Base-by-base conservation (phyloP, 2,888 invertebrate species). In the Timema cristinae region DNA sequence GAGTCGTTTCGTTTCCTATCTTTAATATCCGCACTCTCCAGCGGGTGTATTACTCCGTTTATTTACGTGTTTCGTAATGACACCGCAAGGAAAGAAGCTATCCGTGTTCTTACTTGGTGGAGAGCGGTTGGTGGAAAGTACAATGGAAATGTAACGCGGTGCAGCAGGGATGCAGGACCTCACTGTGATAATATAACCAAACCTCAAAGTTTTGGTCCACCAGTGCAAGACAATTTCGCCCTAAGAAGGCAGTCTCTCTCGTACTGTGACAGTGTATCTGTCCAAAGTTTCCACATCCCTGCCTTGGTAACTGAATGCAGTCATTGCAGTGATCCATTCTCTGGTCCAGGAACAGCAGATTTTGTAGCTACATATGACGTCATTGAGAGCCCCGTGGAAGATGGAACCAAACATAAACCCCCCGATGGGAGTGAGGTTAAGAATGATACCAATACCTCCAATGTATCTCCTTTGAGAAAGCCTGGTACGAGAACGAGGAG, bases 11-110 rank as follows among this genome's bases (percentile, higher is more conserved):
- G 77, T 56, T 78, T 79, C 67, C 70, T 79, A 9, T 77, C 79
- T 6, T 76, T 81, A 11, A 76, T 81, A 50, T 77, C 83, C 52
- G 83, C 83, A 49, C 80, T 84, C 72, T 80, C 82, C 49, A 83
- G 83, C 75, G 83, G 83, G 71, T 82, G 84, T 13, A 79, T 84
- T 71, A 85, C 84, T 74, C 85, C 85, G 5, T 80, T 85, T 73
- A 83, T 85, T 54, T 86, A 86, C 77, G 85, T 85, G 52, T 85
- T 85, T 77, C 81, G 85, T 9, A 83, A 83, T 75, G 81, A 82
- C 72, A 80, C 80, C 47, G 82, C 81, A 2, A 79, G 81, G 66
- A 80, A 79, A 66, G 81, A 82, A 73, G 81, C 81, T 48, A 68
- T 78, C 52, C 79, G 79, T 71, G 76, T 79, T 32, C 72, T 79